Evolutionary conservation across 2,888 invertebrate genomes (phyloP).

Genomic region (Drosophila monieri): DNA sequence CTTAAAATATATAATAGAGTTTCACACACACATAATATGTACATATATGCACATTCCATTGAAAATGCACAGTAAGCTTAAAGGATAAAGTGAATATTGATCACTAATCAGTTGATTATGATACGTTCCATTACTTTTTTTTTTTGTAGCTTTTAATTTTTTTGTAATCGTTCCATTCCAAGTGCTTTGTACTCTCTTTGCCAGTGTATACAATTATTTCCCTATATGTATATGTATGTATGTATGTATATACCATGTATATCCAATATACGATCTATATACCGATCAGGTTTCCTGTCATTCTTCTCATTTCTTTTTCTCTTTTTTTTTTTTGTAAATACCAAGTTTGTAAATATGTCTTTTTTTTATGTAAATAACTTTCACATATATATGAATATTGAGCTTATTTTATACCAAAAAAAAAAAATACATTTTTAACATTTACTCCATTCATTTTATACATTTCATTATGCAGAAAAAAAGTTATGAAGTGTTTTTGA

Average conservation of each 20-base stretch:
- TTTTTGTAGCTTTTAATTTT: conserved; percentile 1
- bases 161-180: conserved; percentile 9
- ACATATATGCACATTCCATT: conserved; percentile 18
- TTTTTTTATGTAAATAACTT: conserved; percentile 24
- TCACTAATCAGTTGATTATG: conserved; percentile 14
- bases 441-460: conserved; percentile 14
- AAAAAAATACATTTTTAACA: conserved; percentile 18
- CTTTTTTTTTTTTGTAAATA: conserved; percentile 26
- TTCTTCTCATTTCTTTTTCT: neutral
- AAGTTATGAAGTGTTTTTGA: conserved; percentile 15
- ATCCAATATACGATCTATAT: conserved; percentile 16
- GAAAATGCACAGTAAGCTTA: conserved; percentile 41
- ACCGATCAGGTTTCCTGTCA: conserved; percentile 28
- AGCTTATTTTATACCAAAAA: conserved; percentile 11
- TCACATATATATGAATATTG: conserved; percentile 15
- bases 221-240: neutral
- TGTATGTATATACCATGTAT: conserved; percentile 5
- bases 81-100: conserved; percentile 25
- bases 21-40: conserved; percentile 5
- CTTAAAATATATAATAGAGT: neutral
- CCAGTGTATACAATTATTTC: conserved; percentile 9
- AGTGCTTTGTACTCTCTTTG: conserved; percentile 42
- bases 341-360: conserved; percentile 39
- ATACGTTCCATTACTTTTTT: neutral
- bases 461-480: conserved; percentile 15